Evolutionary conservation across 2,797 vertebrate genomes (phyloP).

Genomic region (Sebastes aleutianus): DNA sequence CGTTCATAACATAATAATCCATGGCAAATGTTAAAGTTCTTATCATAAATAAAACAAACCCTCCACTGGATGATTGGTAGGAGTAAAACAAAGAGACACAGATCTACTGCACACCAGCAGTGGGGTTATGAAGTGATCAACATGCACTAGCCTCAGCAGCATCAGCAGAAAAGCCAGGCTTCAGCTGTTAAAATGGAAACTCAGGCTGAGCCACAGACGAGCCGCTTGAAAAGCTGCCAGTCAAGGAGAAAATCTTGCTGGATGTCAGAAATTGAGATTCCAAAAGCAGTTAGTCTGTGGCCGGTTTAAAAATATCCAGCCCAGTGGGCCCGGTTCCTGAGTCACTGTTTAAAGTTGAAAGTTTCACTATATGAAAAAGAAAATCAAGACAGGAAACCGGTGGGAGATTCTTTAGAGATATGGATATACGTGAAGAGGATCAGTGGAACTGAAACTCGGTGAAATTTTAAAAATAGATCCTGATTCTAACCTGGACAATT

Average conservation of each 20-base stretch:
- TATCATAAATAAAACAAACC: neutral
- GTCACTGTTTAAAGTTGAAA: conserved; percentile 9
- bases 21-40: neutral
- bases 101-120: conserved; percentile 20
- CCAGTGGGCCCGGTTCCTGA: conserved; percentile 9
- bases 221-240: conserved; percentile 31
- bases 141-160: conserved; percentile 15
- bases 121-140: conserved; percentile 27
- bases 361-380: neutral
- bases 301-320: conserved; percentile 30
- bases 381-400: neutral
- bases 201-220: conserved; percentile 13
- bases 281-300: conserved; percentile 32
- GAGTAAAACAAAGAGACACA: neutral
- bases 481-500: neutral
- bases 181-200: conserved; percentile 42
- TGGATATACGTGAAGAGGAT: neutral
- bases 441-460: neutral
- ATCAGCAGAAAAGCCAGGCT: conserved; percentile 47
- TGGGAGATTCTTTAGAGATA: neutral
- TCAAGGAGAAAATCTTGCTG: conserved; percentile 34
- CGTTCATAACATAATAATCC: neutral
- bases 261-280: conserved; percentile 31
- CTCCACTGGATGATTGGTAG: neutral
- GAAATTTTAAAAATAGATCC: neutral